Conservation (phyloP, 2,797 vertebrate genomes). For the Gambusia yucatana region DNA sequence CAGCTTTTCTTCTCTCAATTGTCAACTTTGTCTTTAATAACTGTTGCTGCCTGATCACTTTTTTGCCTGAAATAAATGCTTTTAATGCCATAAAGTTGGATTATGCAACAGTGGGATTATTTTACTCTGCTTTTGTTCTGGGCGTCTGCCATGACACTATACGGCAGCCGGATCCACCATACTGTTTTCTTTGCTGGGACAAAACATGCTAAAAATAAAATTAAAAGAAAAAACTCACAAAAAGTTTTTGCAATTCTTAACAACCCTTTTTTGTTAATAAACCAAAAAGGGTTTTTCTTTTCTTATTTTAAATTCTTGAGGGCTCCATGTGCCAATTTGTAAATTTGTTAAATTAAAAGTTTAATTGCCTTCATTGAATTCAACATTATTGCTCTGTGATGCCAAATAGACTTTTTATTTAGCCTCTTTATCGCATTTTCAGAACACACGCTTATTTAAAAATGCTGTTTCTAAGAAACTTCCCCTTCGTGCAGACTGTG, state of each 20-base stretch:
- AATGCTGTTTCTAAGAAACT: conserved; percentile 15
- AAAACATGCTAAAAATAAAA: background rate
- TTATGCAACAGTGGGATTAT: background rate
- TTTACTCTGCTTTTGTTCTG: background rate
- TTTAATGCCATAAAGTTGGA: background rate
- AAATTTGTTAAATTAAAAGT: conserved; percentile 22
- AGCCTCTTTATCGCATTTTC: background rate
- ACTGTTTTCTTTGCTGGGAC: background rate
- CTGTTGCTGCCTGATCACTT: background rate
- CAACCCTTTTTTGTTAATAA: background rate
- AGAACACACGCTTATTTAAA: background rate
- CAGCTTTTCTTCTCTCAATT: background rate
- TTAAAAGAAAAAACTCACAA: background rate
- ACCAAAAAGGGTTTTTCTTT: background rate
- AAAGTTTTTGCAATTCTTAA: background rate
- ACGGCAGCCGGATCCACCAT: background rate
- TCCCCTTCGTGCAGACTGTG: conserved; percentile 43
- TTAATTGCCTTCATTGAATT: conserved; percentile 23
- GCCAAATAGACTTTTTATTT: background rate
- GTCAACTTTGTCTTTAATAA: background rate
- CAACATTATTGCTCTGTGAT: conserved; percentile 6
- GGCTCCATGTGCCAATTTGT: conserved; percentile 15
- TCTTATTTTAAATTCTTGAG: conserved; percentile 11
- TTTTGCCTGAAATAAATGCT: background rate
- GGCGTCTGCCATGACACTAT: background rate